Conservation (phyloP, 2,888 invertebrate genomes). For the Cordilura impudica region DNA sequence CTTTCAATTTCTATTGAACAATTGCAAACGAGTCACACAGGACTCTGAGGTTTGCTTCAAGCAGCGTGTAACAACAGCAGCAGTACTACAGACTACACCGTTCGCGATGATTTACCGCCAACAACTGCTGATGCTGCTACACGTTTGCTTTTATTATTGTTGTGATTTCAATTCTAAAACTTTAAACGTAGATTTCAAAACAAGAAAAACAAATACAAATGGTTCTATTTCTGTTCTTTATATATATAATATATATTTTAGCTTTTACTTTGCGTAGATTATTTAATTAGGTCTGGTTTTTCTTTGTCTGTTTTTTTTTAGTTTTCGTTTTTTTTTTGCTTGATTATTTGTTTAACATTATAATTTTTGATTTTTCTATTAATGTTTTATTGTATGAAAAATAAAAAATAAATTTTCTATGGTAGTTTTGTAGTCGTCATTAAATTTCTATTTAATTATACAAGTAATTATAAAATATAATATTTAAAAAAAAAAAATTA, state of each 20-base stretch:
- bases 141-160: slow-evolving; percentile 61
- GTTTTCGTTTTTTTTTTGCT: neutral
- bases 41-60: slow-evolving; percentile 73
- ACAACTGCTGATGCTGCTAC: slow-evolving; percentile 38
- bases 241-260: neutral
- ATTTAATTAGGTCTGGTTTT: slow-evolving; percentile 2
- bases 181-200: slow-evolving; percentile 20
- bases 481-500: too few relatives aligned
- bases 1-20: slow-evolving; percentile 91
- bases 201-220: slow-evolving; percentile 30
- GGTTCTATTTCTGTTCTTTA: slow-evolving; percentile 50
- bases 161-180: slow-evolving; percentile 60
- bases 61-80: slow-evolving; percentile 60
- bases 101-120: neutral
- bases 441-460: slow-evolving; percentile 45
- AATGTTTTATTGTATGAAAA: slow-evolving; percentile 19
- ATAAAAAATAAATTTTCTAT: slow-evolving; percentile 49
- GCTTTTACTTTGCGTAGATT: slow-evolving; percentile 26
- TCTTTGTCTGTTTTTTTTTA: neutral
- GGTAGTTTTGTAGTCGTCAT: slow-evolving; percentile 56
- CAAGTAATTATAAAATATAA: slow-evolving; percentile 36
- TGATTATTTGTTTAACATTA: neutral
- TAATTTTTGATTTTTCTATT: slow-evolving; percentile 14
- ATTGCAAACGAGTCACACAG: slow-evolving; percentile 81
- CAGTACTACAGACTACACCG: neutral